Evolutionary conservation across 2,113 vertebrate species (phyloP).

Genomic region (Oryctolagus cuniculus): DNA sequence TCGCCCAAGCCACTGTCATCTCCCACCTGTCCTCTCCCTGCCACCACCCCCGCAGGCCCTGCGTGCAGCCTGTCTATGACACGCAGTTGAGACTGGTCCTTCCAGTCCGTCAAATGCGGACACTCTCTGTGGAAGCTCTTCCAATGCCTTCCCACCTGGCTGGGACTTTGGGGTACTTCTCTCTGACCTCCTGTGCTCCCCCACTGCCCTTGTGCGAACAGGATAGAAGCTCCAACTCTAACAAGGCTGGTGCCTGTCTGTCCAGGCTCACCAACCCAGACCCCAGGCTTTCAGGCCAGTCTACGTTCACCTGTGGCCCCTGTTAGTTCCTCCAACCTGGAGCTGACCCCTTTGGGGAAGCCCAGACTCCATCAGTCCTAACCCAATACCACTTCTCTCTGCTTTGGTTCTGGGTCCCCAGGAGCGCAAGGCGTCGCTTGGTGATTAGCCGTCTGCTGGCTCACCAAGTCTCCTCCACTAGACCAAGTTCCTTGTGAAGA

Average conservation of each 20-base stretch:
- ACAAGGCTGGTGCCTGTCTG: background rate
- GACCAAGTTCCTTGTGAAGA: background rate
- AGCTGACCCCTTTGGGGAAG: background rate
- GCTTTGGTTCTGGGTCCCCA: background rate
- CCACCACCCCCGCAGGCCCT: background rate
- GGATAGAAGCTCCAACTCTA: background rate
- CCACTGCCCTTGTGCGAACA: background rate
- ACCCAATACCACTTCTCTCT: background rate
- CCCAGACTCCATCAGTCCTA: background rate
- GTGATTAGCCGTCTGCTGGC: background rate
- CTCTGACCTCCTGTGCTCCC: background rate
- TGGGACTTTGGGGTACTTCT: background rate
- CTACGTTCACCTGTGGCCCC: background rate
- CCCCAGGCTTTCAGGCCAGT: background rate
- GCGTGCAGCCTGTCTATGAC: rapidly evolving
- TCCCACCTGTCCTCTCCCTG: background rate
- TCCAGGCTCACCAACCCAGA: background rate
- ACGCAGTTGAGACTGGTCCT: background rate
- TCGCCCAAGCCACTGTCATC: background rate
- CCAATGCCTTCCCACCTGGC: background rate
- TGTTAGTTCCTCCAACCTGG: background rate
- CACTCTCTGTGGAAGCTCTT: background rate
- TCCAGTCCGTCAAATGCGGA: background rate
- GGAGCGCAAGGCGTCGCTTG: background rate
- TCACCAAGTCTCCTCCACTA: background rate